These are phyloP conservation scores for Neodontobutis hainanensis DNA, from an alignment of 2,113 vertebrate species.

Conservation along the genomic window DNA sequence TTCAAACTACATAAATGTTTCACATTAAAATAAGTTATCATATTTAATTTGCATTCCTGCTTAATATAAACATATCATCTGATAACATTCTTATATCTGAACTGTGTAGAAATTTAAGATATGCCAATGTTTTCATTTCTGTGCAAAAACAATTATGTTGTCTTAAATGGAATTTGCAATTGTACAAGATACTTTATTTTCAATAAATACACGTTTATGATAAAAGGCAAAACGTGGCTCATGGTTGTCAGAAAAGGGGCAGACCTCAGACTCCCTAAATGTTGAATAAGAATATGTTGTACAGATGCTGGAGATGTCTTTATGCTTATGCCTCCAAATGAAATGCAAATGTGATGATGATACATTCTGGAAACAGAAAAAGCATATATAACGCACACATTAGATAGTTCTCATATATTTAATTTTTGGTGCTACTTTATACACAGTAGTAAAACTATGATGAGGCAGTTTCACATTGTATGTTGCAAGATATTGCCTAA, in stretches of 20 bases:
- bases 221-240: conserved; percentile 41
- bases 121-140: conserved; percentile 28
- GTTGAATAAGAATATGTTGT: conserved; percentile 58
- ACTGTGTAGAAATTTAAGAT: conserved; percentile 16
- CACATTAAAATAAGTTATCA: conserved; percentile 44
- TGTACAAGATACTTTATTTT: conserved; percentile 71
- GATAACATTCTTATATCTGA: conserved; percentile 18
- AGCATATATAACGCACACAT: conserved; percentile 67
- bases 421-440: conserved; percentile 72
- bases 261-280: conserved; percentile 50
- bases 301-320: conserved; percentile 61
- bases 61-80: conserved; percentile 43
- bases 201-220: conserved; percentile 61
- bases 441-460: conserved; percentile 38
- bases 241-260: conserved; percentile 62
- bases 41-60: conserved; percentile 32
- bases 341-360: conserved; percentile 74
- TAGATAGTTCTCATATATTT: conserved; percentile 75
- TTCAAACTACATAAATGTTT: conserved; percentile 41
- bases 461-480: conserved; percentile 40
- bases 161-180: conserved; percentile 44
- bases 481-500: conserved; percentile 17
- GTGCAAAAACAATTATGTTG: conserved; percentile 37
- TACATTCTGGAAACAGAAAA: conserved; percentile 65
- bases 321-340: conserved; percentile 50